A percentile compares a stretch with the other conserved stretches of the same genome.
These are phyloP conservation scores for Pygoscelis adeliae DNA, from an alignment of 2,113 vertebrate genomes.

Conservation along the genomic window DNA sequence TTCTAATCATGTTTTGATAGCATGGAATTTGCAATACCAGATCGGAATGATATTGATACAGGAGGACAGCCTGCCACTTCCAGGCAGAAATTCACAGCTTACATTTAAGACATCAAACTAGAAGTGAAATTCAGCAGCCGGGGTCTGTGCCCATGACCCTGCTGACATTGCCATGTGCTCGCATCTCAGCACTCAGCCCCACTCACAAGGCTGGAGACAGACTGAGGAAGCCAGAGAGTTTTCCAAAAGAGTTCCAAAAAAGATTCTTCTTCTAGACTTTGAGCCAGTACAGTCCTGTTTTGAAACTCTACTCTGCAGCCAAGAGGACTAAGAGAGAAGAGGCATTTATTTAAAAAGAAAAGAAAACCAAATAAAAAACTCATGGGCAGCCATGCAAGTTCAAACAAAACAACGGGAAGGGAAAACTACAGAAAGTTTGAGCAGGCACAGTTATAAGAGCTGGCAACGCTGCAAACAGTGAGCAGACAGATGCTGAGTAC, in stretches of 20 bases:
- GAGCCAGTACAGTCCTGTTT: background rate
- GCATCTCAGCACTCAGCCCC: background rate
- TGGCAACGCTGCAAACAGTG: background rate
- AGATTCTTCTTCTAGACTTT: background rate
- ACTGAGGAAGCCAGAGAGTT: background rate
- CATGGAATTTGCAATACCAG: background rate
- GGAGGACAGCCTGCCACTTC: background rate
- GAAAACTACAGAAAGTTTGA: background rate
- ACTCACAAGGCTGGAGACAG: background rate
- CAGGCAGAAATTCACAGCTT: constrained; percentile 4
- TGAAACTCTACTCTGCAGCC: background rate
- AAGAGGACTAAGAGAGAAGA: background rate
- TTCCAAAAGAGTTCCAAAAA: background rate
- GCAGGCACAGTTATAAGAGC: background rate
- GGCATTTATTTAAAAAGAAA: background rate
- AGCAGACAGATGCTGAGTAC: background rate
- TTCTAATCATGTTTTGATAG: background rate
- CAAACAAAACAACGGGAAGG: background rate
- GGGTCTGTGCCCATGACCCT: background rate
- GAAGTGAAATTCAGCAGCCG: background rate
- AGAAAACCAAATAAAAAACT: background rate
- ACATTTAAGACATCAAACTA: background rate
- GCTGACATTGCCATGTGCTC: background rate
- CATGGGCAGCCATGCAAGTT: fast-evolving
- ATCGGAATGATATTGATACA: background rate